Percentiles rank a stretch among this genome's conserved stretches.
Conservation (phyloP, 2,113 vertebrate genomes). For the Elephantulus edwardii region DNA sequence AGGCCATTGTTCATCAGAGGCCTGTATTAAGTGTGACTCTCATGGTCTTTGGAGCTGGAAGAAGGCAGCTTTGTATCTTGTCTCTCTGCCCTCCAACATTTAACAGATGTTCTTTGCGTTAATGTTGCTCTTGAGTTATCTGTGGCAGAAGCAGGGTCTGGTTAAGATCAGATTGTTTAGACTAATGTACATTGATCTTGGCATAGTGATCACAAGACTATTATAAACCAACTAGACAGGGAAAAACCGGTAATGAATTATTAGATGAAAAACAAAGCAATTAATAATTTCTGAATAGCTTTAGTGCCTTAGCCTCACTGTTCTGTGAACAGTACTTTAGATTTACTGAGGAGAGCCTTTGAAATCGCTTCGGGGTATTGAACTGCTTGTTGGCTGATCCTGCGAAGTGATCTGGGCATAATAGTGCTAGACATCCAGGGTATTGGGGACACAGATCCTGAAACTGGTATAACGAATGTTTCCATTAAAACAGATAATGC, state of each 20-base stretch:
- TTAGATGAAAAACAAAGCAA: conserved; percentile 83
- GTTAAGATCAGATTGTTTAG: conserved; percentile 81
- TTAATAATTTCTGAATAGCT: conserved; percentile 82
- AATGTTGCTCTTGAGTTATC: conserved; percentile 79
- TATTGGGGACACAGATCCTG: not conserved
- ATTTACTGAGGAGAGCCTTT: conserved; percentile 33
- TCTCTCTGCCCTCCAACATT: conserved; percentile 42
- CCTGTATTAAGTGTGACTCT: not conserved
- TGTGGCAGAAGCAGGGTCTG: conserved; percentile 82
- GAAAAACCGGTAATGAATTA: conserved; percentile 73
- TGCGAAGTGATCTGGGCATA: too few relatives aligned
- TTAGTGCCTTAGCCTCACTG: conserved; percentile 63
- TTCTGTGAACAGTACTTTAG: conserved; percentile 40
- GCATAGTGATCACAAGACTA: conserved; percentile 77
- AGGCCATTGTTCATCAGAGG: conserved; percentile 6
- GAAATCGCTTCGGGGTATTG: not conserved
- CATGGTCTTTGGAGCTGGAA: accelerated
- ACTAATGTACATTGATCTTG: conserved; percentile 85
- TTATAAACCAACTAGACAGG: conserved; percentile 75
- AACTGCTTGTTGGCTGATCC: not conserved
- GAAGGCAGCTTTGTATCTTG: not conserved
- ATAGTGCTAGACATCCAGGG: not conserved
- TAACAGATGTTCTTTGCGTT: conserved; percentile 82
- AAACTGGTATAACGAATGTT: not conserved
- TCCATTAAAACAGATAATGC: not conserved